Base-by-base conservation (phyloP, 2,797 vertebrate genomes). In the Myiotriccus ornatus region DNA sequence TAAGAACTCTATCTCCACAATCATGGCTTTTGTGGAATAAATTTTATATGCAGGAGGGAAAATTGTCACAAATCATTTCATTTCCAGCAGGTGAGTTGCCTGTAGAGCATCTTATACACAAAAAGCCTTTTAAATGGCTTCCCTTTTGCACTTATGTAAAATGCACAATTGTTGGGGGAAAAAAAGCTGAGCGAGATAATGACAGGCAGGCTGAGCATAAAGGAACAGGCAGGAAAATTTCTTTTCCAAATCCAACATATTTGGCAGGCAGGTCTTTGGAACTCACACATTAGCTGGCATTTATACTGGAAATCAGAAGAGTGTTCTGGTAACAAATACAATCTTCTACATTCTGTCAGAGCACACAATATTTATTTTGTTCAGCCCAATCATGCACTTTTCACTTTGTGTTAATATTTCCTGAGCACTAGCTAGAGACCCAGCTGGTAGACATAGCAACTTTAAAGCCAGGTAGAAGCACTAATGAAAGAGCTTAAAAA, bases 61-160 rank as follows among this genome's bases (percentile, higher is more conserved):
- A 82, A 94, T 37, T 70, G 67, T 64, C 23, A 6, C 17, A 35
- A 86, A 84, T 37, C 25, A 10, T 76, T 89, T 87, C 35, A 64
- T 77, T 94, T 84, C 41, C 55, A 94, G 64, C 57, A 92, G 62
- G 76, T 88, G 49, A 92, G 46, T 34, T 69, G 81, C 78, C 80
- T 87, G 37, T 79, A 55, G 43, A 82, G 44, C 34, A 84, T 65
- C 76, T 94, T 74, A 74, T 28, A 60, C 24, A 90, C n/a, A 89
- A 94, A 80, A 78, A 53, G 18, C 43, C 25, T 76, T 80, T 75
- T 52, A 73, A 93, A 94, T 76, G 47, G 41, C 43, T 87, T 92
- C 47, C 76, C 60, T 81, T 96, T 78, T 43, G n/a, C 90, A 50
- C 22, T 78, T 78, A 49, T 60, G 43, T 84, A 85, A 90, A 95